A percentile compares a stretch with the other conserved stretches of the same genome.
These are phyloP conservation scores for Pelecanus crispus DNA, from an alignment of 2,113 vertebrate species.

Conservation along the genomic window DNA sequence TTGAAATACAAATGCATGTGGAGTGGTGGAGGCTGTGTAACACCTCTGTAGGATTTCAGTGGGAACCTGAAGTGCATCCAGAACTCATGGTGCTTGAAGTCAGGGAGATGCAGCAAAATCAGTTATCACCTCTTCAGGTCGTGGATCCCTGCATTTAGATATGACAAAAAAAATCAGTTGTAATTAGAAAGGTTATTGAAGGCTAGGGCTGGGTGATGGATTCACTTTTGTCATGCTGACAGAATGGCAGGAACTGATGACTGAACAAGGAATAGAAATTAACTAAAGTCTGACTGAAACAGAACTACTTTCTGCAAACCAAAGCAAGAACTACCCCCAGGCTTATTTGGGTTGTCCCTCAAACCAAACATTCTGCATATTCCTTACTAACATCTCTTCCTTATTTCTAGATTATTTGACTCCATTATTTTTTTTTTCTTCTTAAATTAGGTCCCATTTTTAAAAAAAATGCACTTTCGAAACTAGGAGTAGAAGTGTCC, in stretches of 20 bases:
- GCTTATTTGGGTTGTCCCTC: neutral
- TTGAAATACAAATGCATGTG: neutral
- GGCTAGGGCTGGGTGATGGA: neutral
- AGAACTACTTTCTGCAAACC: neutral
- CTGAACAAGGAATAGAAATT: neutral
- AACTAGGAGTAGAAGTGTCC: neutral
- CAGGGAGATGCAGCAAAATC: neutral
- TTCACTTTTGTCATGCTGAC: neutral
- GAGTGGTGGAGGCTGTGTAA: accelerated
- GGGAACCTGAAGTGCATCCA: neutral
- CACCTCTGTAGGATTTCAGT: neutral
- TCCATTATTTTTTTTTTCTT: accelerated
- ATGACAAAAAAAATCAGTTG: neutral
- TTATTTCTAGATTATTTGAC: neutral
- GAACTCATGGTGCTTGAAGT: neutral
- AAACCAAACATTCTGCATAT: neutral
- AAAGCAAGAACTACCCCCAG: neutral
- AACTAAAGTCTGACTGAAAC: neutral
- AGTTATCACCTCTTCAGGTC: neutral
- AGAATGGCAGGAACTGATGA: neutral
- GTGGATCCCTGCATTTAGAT: neutral
- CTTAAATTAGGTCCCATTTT: neutral
- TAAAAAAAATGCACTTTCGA: neutral
- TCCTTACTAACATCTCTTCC: neutral
- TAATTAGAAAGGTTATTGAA: neutral